Evolutionary conservation across 2,113 vertebrate species (phyloP).

Genomic region (Chascanopsetta lugubris): DNA sequence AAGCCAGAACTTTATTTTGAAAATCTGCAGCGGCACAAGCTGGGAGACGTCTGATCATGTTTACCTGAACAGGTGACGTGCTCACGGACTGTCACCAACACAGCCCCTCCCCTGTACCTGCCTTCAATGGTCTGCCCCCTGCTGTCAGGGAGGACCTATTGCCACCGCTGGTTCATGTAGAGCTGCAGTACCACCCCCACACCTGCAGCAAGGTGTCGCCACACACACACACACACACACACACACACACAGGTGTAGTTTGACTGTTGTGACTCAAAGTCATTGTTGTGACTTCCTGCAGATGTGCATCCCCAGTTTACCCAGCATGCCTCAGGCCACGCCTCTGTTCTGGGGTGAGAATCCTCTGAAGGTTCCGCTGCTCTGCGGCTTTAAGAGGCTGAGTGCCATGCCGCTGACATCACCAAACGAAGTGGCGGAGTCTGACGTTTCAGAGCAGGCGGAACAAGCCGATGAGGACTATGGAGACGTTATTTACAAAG

Average conservation of each 20-base stretch:
- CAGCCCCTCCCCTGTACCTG: neutral
- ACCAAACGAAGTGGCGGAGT: accelerated
- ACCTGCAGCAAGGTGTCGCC: slow-evolving; percentile 76
- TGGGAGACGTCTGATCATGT: neutral
- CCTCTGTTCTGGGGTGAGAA: slow-evolving; percentile 82
- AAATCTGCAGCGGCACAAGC: neutral
- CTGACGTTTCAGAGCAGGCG: accelerated
- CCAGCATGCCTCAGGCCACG: slow-evolving; percentile 40
- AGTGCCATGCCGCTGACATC: slow-evolving; percentile 67
- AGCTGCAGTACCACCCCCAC: slow-evolving; percentile 60
- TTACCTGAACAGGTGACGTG: slow-evolving; percentile 36
- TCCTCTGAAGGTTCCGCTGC: slow-evolving; percentile 87
- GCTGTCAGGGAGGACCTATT: slow-evolving; percentile 50
- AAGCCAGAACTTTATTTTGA: slow-evolving; percentile 6
- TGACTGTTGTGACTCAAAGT: too few relatives aligned
- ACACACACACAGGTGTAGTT: neutral
- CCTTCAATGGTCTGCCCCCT: slow-evolving; percentile 5
- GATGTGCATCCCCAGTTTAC: slow-evolving; percentile 78
- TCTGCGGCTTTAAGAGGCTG: slow-evolving; percentile 86
- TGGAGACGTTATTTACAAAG: slow-evolving; percentile 83
- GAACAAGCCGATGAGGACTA: slow-evolving; percentile 27
- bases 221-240: neutral
- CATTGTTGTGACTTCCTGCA: slow-evolving; percentile 2
- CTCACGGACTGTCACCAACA: neutral
- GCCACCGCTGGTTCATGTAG: slow-evolving; percentile 30